A percentile compares a stretch with the other conserved stretches of the same genome.
phyloP scores from a whole-genome alignment of 2,113 vertebrate species.

The Scomber scombrus region DNA sequence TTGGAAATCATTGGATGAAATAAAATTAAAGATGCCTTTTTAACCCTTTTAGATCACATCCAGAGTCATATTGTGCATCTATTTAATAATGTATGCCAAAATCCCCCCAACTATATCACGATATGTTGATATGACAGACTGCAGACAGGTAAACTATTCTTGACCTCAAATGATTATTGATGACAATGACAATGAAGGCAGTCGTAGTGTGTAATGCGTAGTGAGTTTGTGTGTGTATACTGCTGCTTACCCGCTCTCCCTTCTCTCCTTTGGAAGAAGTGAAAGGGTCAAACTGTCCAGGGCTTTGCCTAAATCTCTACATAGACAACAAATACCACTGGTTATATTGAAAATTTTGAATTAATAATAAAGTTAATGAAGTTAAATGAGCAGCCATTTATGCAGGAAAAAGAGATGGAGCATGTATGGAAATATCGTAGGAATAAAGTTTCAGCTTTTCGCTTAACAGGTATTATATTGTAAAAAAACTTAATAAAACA shows the following conservation, averaged over 20 bases:
- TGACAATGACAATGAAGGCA: not conserved
- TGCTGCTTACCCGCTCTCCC: constrained; percentile 88
- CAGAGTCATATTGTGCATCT: no score
- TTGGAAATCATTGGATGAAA: no score
- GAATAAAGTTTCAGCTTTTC: not conserved
- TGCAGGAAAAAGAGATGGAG: not conserved
- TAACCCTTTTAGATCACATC: no score
- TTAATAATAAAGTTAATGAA: not conserved
- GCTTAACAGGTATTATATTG: not conserved
- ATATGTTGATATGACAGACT: not conserved
- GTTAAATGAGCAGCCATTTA: not conserved
- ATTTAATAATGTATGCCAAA: no score
- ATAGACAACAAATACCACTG: constrained; percentile 25
- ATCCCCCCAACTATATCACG: no score
- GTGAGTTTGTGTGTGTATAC: not conserved
- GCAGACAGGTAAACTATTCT: not conserved
- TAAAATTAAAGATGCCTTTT: no score
- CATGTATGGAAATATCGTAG: not conserved
- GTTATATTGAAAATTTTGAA: constrained; percentile 8
- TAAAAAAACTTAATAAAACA: constrained; percentile 27
- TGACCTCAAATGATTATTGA: not conserved
- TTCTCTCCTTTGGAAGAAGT: constrained; percentile 88
- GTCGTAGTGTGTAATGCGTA: not conserved
- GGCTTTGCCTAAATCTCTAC: constrained; percentile 77
- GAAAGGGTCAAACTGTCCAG: constrained; percentile 81